These are phyloP conservation scores for Erythrocebus patas DNA, from an alignment of 2,113 vertebrate species.

Conservation along the genomic window DNA sequence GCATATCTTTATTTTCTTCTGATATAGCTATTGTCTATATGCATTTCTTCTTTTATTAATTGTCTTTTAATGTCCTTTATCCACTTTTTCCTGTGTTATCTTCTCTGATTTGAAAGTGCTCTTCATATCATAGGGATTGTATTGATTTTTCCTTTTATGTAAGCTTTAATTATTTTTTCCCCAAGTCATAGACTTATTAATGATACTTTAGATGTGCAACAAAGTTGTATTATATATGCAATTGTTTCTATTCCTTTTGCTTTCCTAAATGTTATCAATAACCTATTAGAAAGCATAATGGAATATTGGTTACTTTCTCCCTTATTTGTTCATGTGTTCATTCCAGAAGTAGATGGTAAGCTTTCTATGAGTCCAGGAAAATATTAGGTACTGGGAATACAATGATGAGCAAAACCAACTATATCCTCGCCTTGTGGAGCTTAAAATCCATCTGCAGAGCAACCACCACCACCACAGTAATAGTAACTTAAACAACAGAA, in stretches of 20 bases:
- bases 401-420: not conserved
- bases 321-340: not conserved
- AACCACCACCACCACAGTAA: not conserved
- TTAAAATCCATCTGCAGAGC: not conserved
- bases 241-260: not conserved
- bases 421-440: not conserved
- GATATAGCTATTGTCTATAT: not conserved
- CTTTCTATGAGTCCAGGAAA: not conserved
- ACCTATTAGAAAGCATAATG: not conserved
- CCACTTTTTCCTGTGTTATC: not conserved
- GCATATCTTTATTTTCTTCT: not conserved
- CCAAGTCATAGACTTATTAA: not conserved
- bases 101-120: not conserved
- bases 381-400: not conserved
- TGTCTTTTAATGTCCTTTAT: not conserved
- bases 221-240: not conserved
- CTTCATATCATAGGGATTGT: not conserved
- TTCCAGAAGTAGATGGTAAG: not conserved
- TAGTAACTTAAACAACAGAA: not conserved
- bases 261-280: not conserved
- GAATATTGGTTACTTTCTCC: not conserved
- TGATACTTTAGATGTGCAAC: not conserved
- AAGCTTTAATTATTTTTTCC: not conserved
- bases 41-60: not conserved
- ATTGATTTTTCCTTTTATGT: not conserved